Evolutionary conservation across 2,113 vertebrate genomes (phyloP).

Genomic region (Dasyurus viverrinus): DNA sequence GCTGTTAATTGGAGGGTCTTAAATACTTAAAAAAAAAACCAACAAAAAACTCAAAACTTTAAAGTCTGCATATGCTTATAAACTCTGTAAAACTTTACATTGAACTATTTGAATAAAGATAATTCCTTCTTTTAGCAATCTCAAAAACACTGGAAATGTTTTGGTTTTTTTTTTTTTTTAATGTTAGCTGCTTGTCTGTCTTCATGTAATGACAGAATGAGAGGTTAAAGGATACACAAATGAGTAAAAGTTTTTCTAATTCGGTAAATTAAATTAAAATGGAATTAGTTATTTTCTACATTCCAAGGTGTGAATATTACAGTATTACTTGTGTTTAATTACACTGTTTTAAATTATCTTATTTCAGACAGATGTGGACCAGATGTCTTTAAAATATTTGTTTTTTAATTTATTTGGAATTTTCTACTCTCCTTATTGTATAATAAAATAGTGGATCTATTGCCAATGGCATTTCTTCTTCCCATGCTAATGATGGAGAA

Average conservation of each 20-base stretch:
- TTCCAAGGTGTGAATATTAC: slow-evolving; percentile 81
- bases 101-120: slow-evolving; percentile 48
- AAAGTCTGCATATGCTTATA: background rate
- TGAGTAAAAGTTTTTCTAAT: slow-evolving; percentile 43
- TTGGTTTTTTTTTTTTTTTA: slow-evolving; percentile 13
- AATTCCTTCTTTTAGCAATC: slow-evolving; percentile 51
- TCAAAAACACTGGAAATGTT: slow-evolving; percentile 54
- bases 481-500: slow-evolving; percentile 80
- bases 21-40: slow-evolving; percentile 42
- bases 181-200: slow-evolving; percentile 38
- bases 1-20: slow-evolving; percentile 49
- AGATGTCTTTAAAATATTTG: slow-evolving; percentile 84
- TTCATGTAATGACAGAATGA: slow-evolving; percentile 64
- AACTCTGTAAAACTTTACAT: background rate
- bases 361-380: slow-evolving; percentile 84
- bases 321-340: slow-evolving; percentile 81
- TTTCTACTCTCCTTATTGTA: slow-evolving; percentile 79
- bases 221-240: slow-evolving; percentile 57
- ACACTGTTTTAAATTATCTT: slow-evolving; percentile 82
- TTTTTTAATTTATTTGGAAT: slow-evolving; percentile 83
- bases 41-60: background rate
- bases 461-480: slow-evolving; percentile 77
- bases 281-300: slow-evolving; percentile 66
- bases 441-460: slow-evolving; percentile 78
- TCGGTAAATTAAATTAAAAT: slow-evolving; percentile 69